Conservation (phyloP, 2,113 vertebrate genomes). For the Zootoca vivipara region DNA sequence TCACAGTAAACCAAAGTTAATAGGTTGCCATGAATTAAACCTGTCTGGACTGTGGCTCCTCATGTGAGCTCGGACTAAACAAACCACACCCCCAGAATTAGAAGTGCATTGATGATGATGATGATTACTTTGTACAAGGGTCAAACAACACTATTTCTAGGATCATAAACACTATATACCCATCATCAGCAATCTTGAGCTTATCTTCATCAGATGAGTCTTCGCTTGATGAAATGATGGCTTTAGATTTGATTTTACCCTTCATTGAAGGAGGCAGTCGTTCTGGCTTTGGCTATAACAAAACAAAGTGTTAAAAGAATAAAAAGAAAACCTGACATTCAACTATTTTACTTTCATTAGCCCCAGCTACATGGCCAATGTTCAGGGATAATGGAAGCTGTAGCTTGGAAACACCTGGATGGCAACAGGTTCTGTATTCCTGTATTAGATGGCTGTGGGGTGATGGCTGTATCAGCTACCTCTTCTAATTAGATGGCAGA, state of each 20-base stretch:
- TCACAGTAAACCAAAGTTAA: not conserved
- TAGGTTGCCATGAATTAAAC: not conserved
- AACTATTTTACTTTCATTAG: not conserved
- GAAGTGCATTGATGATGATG: not conserved
- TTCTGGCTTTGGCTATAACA: conserved; percentile 83
- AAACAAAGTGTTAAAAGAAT: not conserved
- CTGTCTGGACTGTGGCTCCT: not conserved
- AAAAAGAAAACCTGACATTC: conserved; percentile 17
- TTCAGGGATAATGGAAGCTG: too few relatives aligned
- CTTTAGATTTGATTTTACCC: conserved; percentile 99
- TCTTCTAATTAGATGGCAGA: not conserved
- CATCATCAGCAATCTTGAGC: conserved; percentile 96
- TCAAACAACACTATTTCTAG: not conserved
- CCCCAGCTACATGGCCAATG: too few relatives aligned
- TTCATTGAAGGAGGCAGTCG: conserved; percentile 93
- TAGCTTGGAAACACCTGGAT: too few relatives aligned
- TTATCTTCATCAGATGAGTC: conserved; percentile 98
- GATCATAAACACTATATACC: conserved; percentile 74
- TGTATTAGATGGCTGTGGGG: not conserved
- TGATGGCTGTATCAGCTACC: not conserved
- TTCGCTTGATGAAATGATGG: conserved; percentile 96
- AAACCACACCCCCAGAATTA: not conserved
- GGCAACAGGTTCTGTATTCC: too few relatives aligned
- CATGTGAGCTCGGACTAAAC: not conserved
- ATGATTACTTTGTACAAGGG: not conserved